Conservation (phyloP, 2,797 vertebrate genomes). For the Oceanodroma leucorhoa region DNA sequence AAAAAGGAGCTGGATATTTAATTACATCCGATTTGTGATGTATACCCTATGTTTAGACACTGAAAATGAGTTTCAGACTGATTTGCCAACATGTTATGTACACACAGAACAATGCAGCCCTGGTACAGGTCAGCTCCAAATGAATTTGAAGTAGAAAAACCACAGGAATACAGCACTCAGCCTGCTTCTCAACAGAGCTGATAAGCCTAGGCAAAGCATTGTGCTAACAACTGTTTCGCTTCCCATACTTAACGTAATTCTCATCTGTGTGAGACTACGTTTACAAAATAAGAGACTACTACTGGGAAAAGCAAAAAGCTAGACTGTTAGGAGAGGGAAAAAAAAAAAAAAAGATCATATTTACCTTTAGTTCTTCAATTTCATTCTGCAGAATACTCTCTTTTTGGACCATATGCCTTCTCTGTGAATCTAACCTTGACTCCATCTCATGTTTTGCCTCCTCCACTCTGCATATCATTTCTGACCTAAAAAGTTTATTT, state of each 20-base stretch:
- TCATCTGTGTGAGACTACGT: background rate
- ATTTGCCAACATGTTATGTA: accelerated
- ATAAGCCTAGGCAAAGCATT: background rate
- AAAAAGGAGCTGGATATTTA: background rate
- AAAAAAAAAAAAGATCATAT: background rate
- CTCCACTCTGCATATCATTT: slow-evolving; percentile 88
- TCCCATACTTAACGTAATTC: background rate
- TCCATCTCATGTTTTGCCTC: slow-evolving; percentile 90
- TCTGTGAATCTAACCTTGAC: slow-evolving; percentile 89
- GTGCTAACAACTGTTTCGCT: background rate
- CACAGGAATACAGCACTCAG: background rate
- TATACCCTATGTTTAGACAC: background rate
- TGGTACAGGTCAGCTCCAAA: background rate
- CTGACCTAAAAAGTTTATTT: slow-evolving; percentile 76
- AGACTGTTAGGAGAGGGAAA: background rate
- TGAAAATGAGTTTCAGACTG: background rate
- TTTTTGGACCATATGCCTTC: slow-evolving; percentile 92
- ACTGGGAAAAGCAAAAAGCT: background rate
- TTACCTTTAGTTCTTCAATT: slow-evolving; percentile 90
- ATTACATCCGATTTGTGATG: background rate
- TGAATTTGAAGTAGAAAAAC: background rate
- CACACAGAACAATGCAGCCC: accelerated
- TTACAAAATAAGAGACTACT: background rate
- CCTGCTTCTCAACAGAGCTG: background rate
- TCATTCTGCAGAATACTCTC: slow-evolving; percentile 87